These are phyloP conservation scores for Belgica antarctica DNA, from an alignment of 2,888 invertebrate species.

Conservation along the genomic window DNA sequence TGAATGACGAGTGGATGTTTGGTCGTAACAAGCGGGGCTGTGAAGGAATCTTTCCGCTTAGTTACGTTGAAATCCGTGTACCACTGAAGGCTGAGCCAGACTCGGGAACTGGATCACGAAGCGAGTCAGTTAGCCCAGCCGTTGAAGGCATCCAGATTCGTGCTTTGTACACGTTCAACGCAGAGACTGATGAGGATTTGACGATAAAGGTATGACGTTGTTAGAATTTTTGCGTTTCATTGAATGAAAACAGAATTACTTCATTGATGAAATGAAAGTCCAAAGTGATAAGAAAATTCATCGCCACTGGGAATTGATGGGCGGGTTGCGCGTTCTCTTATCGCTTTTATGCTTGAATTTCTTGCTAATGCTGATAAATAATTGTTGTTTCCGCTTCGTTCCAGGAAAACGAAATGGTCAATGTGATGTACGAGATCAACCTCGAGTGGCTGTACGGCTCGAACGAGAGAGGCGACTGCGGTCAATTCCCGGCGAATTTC, in stretches of 20 bases:
- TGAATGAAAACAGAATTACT: neutral
- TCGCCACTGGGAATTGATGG: constrained; percentile 49
- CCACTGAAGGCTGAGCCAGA: constrained; percentile 59
- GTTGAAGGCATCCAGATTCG: constrained; percentile 53
- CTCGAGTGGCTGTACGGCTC: constrained; percentile 78
- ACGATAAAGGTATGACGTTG: constrained; percentile 56
- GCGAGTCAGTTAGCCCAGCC: constrained; percentile 8
- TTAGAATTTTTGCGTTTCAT: neutral
- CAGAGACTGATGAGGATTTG: constrained; percentile 62
- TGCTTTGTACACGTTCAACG: constrained; percentile 71
- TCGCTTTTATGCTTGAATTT: neutral
- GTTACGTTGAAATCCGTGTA: constrained; percentile 73
- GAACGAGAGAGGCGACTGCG: constrained; percentile 60
- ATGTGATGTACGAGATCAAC: constrained; percentile 66
- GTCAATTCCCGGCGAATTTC: constrained; percentile 78
- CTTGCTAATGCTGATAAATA: constrained; percentile 6
- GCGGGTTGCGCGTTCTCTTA: constrained; percentile 51
- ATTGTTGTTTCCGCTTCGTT: constrained; percentile 45
- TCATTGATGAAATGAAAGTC: neutral
- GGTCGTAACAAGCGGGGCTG: constrained; percentile 66
- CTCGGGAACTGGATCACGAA: neutral
- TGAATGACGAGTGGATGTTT: constrained; percentile 78
- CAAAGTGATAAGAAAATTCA: neutral
- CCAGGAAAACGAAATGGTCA: constrained; percentile 63
- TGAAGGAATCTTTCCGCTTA: constrained; percentile 79